phyloP scores from a whole-genome alignment of 2,797 vertebrate species.

The Liasis olivaceus region DNA sequence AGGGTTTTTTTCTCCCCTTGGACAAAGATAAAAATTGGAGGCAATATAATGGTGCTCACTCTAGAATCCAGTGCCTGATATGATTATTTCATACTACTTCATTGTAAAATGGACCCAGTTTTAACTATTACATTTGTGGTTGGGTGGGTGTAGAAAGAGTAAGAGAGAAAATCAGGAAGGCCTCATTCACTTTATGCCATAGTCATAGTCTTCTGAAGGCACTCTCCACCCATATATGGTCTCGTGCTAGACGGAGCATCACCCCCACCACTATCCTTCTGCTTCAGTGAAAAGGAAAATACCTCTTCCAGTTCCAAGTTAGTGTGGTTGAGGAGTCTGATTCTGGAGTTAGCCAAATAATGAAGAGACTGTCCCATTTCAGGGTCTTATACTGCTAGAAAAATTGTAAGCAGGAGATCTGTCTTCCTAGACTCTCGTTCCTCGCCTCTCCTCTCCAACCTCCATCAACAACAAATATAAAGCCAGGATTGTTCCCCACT shows the following conservation, averaged over 20 bases:
- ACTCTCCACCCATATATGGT: too few relatives aligned
- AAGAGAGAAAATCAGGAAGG: too few relatives aligned
- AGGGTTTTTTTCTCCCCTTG: neutral
- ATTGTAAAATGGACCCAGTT: neutral
- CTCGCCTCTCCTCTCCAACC: too few relatives aligned
- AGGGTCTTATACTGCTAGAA: neutral
- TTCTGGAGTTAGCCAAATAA: neutral
- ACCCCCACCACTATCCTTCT: neutral
- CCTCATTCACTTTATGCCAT: too few relatives aligned
- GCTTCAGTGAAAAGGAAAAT: neutral
- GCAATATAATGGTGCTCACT: neutral
- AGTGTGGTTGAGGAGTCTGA: neutral
- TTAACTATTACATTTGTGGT: too few relatives aligned
- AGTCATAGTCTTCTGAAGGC: too few relatives aligned
- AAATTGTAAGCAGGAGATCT: neutral
- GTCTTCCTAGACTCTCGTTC: too few relatives aligned
- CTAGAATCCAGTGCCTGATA: neutral
- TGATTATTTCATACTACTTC: neutral
- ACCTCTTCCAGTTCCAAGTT: neutral
- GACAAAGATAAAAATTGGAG: neutral
- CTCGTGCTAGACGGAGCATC: too few relatives aligned
- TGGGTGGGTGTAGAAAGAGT: too few relatives aligned
- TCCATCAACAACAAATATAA: too few relatives aligned
- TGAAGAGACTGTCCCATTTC: neutral
- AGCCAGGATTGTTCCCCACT: neutral